Percentiles rank a stretch among this genome's conserved stretches.
Conservation (phyloP, 2,888 invertebrate genomes). For the Patella ulyssiponensis region DNA sequence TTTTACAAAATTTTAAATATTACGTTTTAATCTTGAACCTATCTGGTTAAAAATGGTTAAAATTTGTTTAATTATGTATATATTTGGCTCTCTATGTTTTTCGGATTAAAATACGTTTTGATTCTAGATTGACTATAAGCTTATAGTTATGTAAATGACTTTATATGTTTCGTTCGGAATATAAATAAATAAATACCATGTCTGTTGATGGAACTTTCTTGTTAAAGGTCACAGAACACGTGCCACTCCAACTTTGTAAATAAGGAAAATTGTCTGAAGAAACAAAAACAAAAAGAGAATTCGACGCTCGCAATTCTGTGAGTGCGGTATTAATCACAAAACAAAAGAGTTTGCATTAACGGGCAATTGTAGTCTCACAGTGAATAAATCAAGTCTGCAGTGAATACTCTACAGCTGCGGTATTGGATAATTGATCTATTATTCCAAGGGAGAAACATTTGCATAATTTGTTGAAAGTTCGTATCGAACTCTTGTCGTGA, state of each 20-base stretch:
- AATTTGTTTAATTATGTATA: too few relatives aligned
- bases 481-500: conserved; percentile 7
- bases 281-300: background rate
- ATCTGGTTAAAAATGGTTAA: too few relatives aligned
- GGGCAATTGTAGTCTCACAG: conserved; percentile 7
- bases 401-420: conserved; percentile 8
- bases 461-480: conserved; percentile 3
- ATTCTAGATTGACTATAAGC: too few relatives aligned
- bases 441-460: conserved; percentile 5
- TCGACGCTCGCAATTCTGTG: background rate
- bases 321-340: background rate
- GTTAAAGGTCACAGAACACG: background rate
- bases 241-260: conserved; percentile 1
- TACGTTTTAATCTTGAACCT: too few relatives aligned
- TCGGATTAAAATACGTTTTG: too few relatives aligned
- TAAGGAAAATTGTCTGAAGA: background rate
- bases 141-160: too few relatives aligned
- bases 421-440: conserved; percentile 12
- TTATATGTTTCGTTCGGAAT: too few relatives aligned
- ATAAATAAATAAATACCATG: too few relatives aligned
- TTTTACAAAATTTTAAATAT: too few relatives aligned
- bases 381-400: background rate
- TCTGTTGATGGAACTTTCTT: too few relatives aligned
- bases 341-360: conserved; percentile 6
- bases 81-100: too few relatives aligned